Evolutionary conservation across 2,888 invertebrate species (phyloP).

Genomic region (Drosophila borealis): DNA sequence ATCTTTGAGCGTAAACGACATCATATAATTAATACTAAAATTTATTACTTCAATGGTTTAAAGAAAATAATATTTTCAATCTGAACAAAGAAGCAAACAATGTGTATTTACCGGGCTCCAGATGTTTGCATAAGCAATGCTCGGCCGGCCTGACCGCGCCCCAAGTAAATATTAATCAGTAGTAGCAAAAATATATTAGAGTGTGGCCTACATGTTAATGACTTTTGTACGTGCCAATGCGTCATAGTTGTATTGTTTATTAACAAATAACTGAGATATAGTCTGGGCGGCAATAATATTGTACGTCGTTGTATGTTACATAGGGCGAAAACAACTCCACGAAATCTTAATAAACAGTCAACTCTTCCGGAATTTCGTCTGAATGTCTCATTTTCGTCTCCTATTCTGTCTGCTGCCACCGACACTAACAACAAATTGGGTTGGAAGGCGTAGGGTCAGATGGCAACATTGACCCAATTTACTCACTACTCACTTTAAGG

Average conservation of each 20-base stretch:
- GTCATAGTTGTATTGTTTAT: slow-evolving; percentile 42
- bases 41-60: slow-evolving; percentile 7
- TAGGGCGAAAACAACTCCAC: not conserved
- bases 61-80: slow-evolving; percentile 40
- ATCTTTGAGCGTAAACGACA: slow-evolving; percentile 16
- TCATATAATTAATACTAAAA: not conserved
- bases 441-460: slow-evolving; percentile 43
- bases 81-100: slow-evolving; percentile 36
- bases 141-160: slow-evolving; percentile 23
- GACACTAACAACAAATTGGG: slow-evolving; percentile 16
- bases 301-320: not conserved
- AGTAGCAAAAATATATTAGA: slow-evolving; percentile 34
- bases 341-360: not conserved
- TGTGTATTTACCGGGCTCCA: slow-evolving; percentile 11
- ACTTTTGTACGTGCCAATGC: slow-evolving; percentile 46
- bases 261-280: slow-evolving; percentile 26
- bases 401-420: slow-evolving; percentile 1
- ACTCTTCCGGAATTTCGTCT: not conserved
- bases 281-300: slow-evolving; percentile 2
- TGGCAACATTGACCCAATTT: slow-evolving; percentile 66
- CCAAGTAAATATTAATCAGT: slow-evolving; percentile 38
- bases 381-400: not conserved
- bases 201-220: slow-evolving; percentile 43
- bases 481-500: slow-evolving; percentile 53
- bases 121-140: slow-evolving; percentile 32